These are phyloP conservation scores for Tenualosa ilisha DNA, from an alignment of 2,797 vertebrate species.

Conservation along the genomic window DNA sequence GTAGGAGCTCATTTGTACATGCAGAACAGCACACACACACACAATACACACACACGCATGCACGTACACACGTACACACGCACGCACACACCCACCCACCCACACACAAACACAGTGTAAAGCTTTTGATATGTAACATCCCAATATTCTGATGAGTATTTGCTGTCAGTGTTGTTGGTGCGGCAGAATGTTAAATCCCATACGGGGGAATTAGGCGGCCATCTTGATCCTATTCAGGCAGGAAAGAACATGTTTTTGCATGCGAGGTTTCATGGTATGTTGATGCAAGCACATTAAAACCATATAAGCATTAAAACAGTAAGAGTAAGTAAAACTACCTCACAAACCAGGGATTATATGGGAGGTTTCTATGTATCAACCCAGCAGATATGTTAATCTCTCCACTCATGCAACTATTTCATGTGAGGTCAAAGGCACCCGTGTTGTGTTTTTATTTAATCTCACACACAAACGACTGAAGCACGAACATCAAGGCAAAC, in stretches of 20 bases:
- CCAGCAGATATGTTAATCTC: conserved; percentile 1
- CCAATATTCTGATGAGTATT: not conserved
- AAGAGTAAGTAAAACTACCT: not conserved
- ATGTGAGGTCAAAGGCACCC: not conserved
- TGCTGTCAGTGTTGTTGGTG: not conserved
- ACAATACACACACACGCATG: too few relatives aligned
- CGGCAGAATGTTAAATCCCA: not conserved
- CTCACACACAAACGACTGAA: not conserved
- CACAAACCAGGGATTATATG: conserved; percentile 11
- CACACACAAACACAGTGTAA: not conserved
- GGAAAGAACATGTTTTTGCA: not conserved
- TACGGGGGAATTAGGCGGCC: not conserved
- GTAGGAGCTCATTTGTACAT: conserved; percentile 24
- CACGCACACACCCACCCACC: not conserved
- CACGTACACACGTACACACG: not conserved
- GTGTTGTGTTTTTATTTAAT: not conserved
- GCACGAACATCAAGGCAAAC: not conserved
- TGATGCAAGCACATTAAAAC: not conserved
- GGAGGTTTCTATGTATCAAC: not conserved
- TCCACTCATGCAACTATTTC: not conserved
- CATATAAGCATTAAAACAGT: not conserved
- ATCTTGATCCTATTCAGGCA: conserved; percentile 6
- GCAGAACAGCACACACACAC: not conserved
- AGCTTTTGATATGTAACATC: not conserved
- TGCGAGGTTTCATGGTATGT: not conserved